Evolutionary conservation across 2,797 vertebrate species (phyloP).

Genomic region (Betta splendens): DNA sequence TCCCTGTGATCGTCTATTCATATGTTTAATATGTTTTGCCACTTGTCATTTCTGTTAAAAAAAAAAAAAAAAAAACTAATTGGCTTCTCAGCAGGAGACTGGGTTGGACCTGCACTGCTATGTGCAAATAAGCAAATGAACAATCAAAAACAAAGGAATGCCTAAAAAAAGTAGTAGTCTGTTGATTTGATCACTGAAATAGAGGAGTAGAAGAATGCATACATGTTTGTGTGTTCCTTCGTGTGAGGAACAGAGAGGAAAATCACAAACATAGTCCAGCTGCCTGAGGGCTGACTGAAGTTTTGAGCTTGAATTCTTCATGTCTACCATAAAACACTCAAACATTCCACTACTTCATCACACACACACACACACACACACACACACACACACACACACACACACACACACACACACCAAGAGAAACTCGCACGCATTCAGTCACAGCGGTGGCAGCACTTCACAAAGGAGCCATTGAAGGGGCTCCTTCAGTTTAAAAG

Average conservation of each 20-base stretch:
- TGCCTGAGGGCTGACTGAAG: conserved; percentile 68
- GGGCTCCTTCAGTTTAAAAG: conserved; percentile 81
- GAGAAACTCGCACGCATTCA: conserved; percentile 2
- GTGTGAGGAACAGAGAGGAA: conserved; percentile 32
- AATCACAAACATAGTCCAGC: conserved; percentile 55
- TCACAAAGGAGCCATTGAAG: conserved; percentile 85
- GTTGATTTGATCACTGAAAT: conserved; percentile 2
- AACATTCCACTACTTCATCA: conserved; percentile 75
- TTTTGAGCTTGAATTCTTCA: conserved; percentile 78
- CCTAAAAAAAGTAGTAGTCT: background rate
- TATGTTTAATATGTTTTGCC: too few relatives aligned
- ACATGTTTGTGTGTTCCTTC: conserved; percentile 21
- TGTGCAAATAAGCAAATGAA: background rate
- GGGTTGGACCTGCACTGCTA: too few relatives aligned
- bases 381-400: conserved; percentile 27
- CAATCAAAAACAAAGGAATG: background rate
- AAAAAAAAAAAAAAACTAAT: too few relatives aligned
- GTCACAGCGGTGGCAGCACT: conserved; percentile 66
- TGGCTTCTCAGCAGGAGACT: too few relatives aligned
- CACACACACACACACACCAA: conserved; percentile 40
- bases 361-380: conserved; percentile 47
- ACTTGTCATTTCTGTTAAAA: too few relatives aligned
- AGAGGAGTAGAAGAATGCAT: conserved; percentile 8
- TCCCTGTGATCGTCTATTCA: too few relatives aligned
- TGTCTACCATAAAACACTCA: conserved; percentile 75